phyloP scores from a whole-genome alignment of 2,888 invertebrate genomes.

The Aleiodes alternator region DNA sequence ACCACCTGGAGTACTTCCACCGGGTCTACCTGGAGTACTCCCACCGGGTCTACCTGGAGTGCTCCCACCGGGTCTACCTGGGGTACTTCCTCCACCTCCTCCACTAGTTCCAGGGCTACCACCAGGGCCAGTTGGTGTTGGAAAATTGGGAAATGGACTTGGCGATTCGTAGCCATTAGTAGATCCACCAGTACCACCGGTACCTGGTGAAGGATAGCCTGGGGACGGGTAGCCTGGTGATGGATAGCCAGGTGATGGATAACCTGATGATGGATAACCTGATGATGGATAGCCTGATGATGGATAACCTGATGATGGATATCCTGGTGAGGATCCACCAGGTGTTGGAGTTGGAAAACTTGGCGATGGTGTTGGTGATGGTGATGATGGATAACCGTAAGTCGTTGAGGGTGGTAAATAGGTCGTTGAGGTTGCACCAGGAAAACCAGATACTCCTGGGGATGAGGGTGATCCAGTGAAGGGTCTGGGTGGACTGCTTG shows the following conservation, averaged over 20 bases:
- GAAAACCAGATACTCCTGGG: constrained; percentile 46
- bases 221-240: constrained; percentile 70
- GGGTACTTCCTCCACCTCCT: constrained; percentile 21
- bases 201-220: constrained; percentile 68
- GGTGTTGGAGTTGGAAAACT: constrained; percentile 49
- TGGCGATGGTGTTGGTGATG: constrained; percentile 39
- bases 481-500: constrained; percentile 57
- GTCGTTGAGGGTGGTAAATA: constrained; percentile 55
- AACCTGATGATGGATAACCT: constrained; percentile 54
- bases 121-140: constrained; percentile 50
- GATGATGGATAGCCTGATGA: constrained; percentile 41
- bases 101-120: constrained; percentile 30
- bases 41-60: not conserved
- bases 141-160: constrained; percentile 48
- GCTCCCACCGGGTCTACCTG: constrained; percentile 10
- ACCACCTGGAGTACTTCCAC: constrained; percentile 7
- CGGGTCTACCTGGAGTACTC: constrained; percentile 23
- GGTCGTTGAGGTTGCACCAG: constrained; percentile 57
- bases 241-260: constrained; percentile 57
- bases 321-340: constrained; percentile 52
- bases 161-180: constrained; percentile 67
- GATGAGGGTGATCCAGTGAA: constrained; percentile 65
- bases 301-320: constrained; percentile 41
- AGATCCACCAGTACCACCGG: constrained; percentile 55
- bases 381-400: constrained; percentile 47